A percentile compares a stretch with the other conserved stretches of the same genome.
Evolutionary conservation across 2,113 vertebrate genomes (phyloP).

Genomic region (Callochromis pleurospilus): DNA sequence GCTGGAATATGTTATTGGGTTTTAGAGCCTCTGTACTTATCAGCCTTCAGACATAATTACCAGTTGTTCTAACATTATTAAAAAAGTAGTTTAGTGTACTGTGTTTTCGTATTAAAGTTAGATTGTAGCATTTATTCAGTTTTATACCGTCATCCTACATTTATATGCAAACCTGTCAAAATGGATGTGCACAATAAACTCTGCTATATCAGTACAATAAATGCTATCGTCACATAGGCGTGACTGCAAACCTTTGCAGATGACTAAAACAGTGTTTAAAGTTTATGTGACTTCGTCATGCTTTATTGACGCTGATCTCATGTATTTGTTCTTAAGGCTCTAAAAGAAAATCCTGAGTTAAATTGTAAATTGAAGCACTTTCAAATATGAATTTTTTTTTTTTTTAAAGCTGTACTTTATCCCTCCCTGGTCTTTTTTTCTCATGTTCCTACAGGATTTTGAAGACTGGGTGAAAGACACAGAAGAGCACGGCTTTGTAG

Average conservation of each 20-base stretch:
- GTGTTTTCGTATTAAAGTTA: neutral
- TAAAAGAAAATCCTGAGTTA: neutral
- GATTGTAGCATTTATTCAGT: neutral
- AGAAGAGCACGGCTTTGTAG: slow-evolving; percentile 85
- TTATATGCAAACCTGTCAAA: neutral
- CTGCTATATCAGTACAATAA: neutral
- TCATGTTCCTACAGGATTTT: slow-evolving; percentile 76
- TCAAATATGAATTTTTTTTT: accelerated
- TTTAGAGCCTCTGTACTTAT: neutral
- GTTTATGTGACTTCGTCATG: neutral
- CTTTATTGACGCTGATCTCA: neutral
- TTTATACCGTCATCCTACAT: neutral
- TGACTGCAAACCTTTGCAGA: neutral
- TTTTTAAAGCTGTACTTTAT: neutral
- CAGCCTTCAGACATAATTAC: neutral
- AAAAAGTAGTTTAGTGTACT: neutral
- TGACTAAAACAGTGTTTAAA: neutral
- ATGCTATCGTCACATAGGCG: neutral
- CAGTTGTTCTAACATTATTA: neutral
- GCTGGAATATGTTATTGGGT: neutral
- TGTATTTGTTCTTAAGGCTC: neutral
- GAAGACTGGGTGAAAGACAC: slow-evolving; percentile 85
- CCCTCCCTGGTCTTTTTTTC: neutral
- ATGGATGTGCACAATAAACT: neutral
- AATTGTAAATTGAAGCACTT: neutral